Conservation (phyloP, 2,797 vertebrate species). For the Todus mexicanus region DNA sequence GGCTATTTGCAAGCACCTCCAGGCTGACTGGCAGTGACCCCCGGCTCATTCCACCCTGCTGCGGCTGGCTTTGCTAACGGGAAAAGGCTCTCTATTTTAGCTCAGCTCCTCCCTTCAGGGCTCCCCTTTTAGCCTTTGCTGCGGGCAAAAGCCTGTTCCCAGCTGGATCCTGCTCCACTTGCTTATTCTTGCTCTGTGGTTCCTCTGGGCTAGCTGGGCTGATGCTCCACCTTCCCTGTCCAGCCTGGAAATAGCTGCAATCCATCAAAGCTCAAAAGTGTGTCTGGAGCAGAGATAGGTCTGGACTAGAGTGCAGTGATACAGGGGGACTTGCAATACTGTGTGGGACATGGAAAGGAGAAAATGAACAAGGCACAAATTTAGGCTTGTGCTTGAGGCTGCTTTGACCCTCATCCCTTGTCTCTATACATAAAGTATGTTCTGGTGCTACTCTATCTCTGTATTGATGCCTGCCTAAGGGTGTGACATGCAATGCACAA, state of each 20-base stretch:
- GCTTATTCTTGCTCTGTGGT: not conserved
- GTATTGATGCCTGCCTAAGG: not conserved
- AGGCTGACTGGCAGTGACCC: not conserved
- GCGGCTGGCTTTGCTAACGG: not conserved
- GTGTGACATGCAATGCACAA: not conserved
- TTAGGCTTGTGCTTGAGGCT: not conserved
- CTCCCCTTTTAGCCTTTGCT: constrained; percentile 1
- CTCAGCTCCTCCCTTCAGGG: constrained; percentile 10
- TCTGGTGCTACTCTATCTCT: not conserved
- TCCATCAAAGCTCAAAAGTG: not conserved
- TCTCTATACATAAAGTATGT: not conserved
- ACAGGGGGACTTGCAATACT: not conserved
- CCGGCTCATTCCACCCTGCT: not conserved
- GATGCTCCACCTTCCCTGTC: not conserved
- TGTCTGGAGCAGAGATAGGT: not conserved
- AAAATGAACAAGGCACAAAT: not conserved
- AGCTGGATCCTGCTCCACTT: not conserved
- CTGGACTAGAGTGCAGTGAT: not conserved
- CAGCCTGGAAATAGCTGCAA: not conserved
- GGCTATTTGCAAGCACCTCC: not conserved
- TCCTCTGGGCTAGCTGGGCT: not conserved
- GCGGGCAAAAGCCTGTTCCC: not conserved
- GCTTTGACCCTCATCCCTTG: not conserved
- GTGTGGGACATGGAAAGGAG: not conserved
- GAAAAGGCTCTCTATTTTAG: constrained; percentile 10